These are phyloP conservation scores for Tuberolachnus salignus DNA, from an alignment of 2,888 invertebrate genomes.

Conservation along the genomic window DNA sequence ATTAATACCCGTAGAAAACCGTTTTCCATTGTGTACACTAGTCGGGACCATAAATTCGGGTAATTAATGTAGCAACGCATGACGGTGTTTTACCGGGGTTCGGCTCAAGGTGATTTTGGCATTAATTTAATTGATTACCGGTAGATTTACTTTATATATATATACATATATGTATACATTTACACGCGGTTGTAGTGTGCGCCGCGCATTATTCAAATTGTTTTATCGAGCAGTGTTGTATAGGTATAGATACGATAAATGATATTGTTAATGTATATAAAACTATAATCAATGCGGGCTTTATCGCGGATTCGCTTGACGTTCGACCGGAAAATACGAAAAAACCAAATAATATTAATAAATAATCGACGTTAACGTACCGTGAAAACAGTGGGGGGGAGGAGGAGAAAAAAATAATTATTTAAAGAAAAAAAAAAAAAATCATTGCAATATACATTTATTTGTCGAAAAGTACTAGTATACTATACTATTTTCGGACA, in stretches of 20 bases:
- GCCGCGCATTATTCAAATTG: constrained; percentile 25
- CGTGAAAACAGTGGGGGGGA: no score
- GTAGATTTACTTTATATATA: background rate
- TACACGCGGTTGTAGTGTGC: background rate
- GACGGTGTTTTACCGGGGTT: constrained; percentile 4
- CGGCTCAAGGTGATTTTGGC: constrained; percentile 39
- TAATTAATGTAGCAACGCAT: constrained; percentile 40
- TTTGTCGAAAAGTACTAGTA: no score
- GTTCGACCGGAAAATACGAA: background rate
- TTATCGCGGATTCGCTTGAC: constrained; percentile 26
- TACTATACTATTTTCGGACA: no score
- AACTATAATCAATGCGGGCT: constrained; percentile 1
- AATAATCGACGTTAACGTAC: background rate
- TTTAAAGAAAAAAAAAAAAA: no score
- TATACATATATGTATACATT: no score
- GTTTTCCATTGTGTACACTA: constrained; percentile 43
- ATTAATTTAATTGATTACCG: constrained; percentile 48
- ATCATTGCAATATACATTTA: no score
- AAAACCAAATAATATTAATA: no score
- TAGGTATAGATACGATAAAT: constrained; percentile 9
- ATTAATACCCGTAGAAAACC: constrained; percentile 20
- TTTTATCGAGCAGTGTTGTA: constrained; percentile 36
- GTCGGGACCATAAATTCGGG: constrained; percentile 36
- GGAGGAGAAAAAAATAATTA: no score
- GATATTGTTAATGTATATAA: constrained; percentile 15